Percentiles rank a stretch among this genome's conserved stretches.
Conservation (phyloP, 1,140 invertebrate genomes). For the Globodera rostochiensis region DNA sequence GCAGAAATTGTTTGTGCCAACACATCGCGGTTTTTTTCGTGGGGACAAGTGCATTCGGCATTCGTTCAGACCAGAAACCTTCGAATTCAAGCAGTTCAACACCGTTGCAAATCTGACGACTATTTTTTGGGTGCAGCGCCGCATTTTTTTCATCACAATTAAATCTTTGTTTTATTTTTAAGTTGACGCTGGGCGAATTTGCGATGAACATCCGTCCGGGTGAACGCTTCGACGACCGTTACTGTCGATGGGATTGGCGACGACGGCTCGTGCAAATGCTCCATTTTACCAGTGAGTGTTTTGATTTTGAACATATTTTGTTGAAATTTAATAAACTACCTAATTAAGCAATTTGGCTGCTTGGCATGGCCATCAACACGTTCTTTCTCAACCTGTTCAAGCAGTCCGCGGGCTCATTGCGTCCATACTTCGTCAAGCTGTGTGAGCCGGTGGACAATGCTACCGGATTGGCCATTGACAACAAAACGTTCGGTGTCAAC, state of each 20-base stretch:
- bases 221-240: background rate
- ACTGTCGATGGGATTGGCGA: background rate
- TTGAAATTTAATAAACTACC: too few relatives aligned
- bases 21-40: background rate
- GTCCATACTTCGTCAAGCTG: conserved; percentile 10
- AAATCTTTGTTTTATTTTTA: background rate
- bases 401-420: conserved; percentile 18
- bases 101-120: background rate
- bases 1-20: too few relatives aligned
- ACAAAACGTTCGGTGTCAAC: background rate
- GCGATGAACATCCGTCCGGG: background rate
- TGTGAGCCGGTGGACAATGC: background rate
- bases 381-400: conserved; percentile 13
- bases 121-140: background rate
- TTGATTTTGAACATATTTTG: background rate
- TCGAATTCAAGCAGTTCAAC: background rate
- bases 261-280: background rate
- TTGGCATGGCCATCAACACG: conserved; percentile 10
- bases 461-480: background rate
- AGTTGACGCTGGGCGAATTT: background rate
- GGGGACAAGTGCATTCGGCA: background rate
- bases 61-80: background rate
- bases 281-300: background rate
- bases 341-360: conserved; percentile 10
- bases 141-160: too few relatives aligned